Evolutionary conservation across 2,113 vertebrate genomes (phyloP).

Genomic region (Burhinus bistriatus): DNA sequence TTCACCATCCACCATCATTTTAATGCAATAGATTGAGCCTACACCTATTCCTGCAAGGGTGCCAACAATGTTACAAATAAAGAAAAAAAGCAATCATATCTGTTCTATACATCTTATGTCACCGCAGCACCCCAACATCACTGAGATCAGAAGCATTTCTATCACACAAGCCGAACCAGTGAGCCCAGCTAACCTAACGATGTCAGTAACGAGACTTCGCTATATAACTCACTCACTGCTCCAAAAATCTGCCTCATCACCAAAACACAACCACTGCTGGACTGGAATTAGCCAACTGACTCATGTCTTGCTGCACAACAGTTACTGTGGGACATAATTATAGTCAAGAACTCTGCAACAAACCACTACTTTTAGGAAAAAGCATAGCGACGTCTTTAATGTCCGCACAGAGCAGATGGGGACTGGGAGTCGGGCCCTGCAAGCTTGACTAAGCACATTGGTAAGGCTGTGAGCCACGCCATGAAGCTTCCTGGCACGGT

Average conservation of each 20-base stretch:
- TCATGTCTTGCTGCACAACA: background rate
- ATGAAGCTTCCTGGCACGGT: background rate
- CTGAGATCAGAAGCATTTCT: background rate
- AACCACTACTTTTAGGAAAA: background rate
- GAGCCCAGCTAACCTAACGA: background rate
- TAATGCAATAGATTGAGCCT: background rate
- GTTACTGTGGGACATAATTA: background rate
- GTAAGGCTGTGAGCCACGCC: background rate
- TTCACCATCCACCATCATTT: background rate
- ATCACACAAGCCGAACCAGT: background rate
- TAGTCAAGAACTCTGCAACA: background rate
- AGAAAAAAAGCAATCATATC: background rate
- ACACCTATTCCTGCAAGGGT: background rate
- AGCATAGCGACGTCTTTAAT: background rate
- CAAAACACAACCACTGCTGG: background rate
- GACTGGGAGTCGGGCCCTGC: background rate
- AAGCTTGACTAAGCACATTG: background rate
- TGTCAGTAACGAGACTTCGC: background rate
- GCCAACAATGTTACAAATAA: background rate
- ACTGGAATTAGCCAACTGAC: background rate
- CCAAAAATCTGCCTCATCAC: background rate
- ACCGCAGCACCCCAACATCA: background rate
- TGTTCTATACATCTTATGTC: background rate
- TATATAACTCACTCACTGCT: background rate
- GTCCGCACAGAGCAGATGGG: background rate